These are phyloP conservation scores for Myanophis thanlyinensis DNA, from an alignment of 2,113 vertebrate species.

Conservation along the genomic window DNA sequence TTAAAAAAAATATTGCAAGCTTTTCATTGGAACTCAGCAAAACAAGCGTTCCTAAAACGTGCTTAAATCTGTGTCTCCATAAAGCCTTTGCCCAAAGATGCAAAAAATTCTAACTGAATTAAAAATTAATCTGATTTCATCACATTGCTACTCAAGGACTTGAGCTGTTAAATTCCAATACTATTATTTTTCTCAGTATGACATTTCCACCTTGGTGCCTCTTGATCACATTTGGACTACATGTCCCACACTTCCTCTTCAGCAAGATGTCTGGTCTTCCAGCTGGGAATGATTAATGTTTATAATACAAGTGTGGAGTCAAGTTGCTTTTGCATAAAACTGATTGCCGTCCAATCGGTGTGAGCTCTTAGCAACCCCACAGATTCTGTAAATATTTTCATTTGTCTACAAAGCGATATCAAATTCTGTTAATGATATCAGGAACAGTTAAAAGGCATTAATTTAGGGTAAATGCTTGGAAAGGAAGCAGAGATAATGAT, in stretches of 20 bases:
- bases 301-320: background rate
- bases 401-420: background rate
- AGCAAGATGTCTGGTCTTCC: background rate
- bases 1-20: background rate
- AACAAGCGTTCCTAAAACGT: background rate
- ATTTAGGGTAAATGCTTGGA: background rate
- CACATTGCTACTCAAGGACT: background rate
- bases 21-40: background rate
- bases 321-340: background rate
- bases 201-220: background rate
- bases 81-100: background rate
- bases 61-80: background rate
- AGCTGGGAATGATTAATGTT: background rate
- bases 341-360: background rate
- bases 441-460: background rate
- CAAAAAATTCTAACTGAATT: background rate
- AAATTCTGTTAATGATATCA: background rate
- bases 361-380: background rate
- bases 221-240: background rate
- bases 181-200: background rate
- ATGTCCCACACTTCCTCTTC: background rate
- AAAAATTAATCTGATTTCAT: background rate
- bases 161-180: background rate
- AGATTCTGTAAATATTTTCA: background rate
- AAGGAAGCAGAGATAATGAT: background rate